These are phyloP conservation scores for Chelonia mydas DNA, from an alignment of 2,797 vertebrate species.

Conservation along the genomic window DNA sequence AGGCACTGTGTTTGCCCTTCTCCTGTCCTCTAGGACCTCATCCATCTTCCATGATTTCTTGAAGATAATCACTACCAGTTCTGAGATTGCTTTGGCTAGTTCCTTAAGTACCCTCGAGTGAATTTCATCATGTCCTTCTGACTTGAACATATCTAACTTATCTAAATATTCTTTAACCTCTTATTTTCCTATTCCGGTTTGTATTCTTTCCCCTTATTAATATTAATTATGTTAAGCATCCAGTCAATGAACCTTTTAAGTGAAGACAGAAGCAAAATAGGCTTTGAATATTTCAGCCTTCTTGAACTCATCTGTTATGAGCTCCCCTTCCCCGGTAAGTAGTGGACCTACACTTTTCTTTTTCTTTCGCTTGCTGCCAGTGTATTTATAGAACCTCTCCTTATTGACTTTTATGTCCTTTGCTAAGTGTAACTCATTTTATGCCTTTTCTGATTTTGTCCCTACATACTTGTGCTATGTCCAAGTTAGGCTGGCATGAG, in stretches of 20 bases:
- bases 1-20: background rate
- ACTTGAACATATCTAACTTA: background rate
- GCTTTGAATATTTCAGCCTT: background rate
- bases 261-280: background rate
- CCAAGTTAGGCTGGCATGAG: background rate
- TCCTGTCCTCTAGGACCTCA: background rate
- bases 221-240: background rate
- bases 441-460: background rate
- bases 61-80: background rate
- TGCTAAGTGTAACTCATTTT: background rate
- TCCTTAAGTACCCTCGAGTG: background rate
- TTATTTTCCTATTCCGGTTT: background rate
- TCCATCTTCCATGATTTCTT: background rate
- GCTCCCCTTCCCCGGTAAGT: background rate
- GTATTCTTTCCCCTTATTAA: background rate
- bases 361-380: background rate
- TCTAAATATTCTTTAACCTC: background rate
- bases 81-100: background rate
- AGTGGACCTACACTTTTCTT: background rate
- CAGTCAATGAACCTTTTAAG: background rate
- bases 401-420: background rate
- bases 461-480: background rate
- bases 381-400: background rate
- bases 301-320: background rate
- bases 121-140: background rate